A percentile compares a stretch with the other conserved stretches of the same genome.
Conservation (phyloP, 2,888 invertebrate species). For the Stenchaetothrips biformis region DNA sequence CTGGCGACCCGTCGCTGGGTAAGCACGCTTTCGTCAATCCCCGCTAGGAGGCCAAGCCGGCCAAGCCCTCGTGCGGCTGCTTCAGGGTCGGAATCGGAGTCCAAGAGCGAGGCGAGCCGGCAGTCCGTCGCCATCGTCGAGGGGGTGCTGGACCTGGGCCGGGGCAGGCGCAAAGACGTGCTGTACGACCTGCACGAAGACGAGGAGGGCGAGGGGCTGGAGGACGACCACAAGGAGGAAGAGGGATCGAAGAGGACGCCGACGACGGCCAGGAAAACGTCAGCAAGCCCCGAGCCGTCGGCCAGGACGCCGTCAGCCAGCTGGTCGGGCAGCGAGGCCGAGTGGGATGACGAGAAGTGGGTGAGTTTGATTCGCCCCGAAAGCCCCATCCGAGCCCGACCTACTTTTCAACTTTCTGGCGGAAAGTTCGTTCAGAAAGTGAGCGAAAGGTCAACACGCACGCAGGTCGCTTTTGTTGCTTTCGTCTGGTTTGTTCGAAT, state of each 20-base stretch:
- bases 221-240: constrained; percentile 48
- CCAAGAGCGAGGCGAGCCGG: not conserved
- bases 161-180: no score
- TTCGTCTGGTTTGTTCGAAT: not conserved
- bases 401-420: not conserved
- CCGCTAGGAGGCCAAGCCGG: no score
- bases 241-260: constrained; percentile 43
- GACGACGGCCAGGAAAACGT: constrained; percentile 35
- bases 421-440: not conserved
- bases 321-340: constrained; percentile 74
- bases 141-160: no score
- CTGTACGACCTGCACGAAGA: no score
- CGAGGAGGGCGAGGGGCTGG: constrained; percentile 30
- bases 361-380: not conserved
- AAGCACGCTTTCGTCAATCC: not conserved
- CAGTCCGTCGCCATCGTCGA: not conserved
- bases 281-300: constrained; percentile 38
- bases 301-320: no score
- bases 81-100: not conserved
- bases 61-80: not conserved
- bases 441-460: not conserved
- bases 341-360: not conserved
- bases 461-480: not conserved
- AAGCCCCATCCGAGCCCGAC: no score
- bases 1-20: not conserved